Base-by-base conservation (phyloP, 2,888 invertebrate species). In the Cerceris rybyensis region DNA sequence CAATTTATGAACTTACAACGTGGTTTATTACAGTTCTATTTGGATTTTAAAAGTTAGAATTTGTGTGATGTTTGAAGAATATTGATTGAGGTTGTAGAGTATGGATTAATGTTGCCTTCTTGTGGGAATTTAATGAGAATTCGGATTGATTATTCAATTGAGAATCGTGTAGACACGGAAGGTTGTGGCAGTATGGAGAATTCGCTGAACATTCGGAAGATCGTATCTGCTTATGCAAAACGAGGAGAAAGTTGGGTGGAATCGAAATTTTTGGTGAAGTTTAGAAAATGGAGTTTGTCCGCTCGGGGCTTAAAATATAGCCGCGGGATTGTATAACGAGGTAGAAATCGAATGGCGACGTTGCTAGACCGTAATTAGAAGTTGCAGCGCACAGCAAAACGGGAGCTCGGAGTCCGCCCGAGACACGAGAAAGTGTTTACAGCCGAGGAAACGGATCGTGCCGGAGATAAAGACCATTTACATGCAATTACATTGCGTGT, bases 361-460 rank as follows among this genome's bases (percentile, higher is more conserved):
- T 52, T 60, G 73, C 63, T 55, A 50, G 66, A 61, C 64, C 58
- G 80, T 75, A 84, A 86, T 86, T 86, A 86, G 85, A 84, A 81
- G 80, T 81, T 84, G 81, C 82, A 61, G 71, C 67, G 78, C 64
- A 42, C 58, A 71, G 75, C 70, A 76, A 83, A 86, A 81, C 80
- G 75, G 79, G 84, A 81, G 80, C 71, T 67, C 54, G 52, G 17
- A 41, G 81, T 52, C 63, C 57, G 43, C 67, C 70, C 69, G 66
- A 60, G 79, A 66, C 65, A 71, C 81, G 90, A 88, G 91, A 91
- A 91, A 91, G 91, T 91, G 89, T 89, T 89, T 87, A 84, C 84
- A 78, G 84, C 78, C 74, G 78, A 87, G 86, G 88, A 90, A 90
- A 89, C 83, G 86, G 89, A 90, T 90, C 88, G 89, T 83, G 88